A percentile compares a stretch with the other conserved stretches of the same genome.
Conservation (phyloP, 2,888 invertebrate species). For the Dolichomitus sp. region DNA sequence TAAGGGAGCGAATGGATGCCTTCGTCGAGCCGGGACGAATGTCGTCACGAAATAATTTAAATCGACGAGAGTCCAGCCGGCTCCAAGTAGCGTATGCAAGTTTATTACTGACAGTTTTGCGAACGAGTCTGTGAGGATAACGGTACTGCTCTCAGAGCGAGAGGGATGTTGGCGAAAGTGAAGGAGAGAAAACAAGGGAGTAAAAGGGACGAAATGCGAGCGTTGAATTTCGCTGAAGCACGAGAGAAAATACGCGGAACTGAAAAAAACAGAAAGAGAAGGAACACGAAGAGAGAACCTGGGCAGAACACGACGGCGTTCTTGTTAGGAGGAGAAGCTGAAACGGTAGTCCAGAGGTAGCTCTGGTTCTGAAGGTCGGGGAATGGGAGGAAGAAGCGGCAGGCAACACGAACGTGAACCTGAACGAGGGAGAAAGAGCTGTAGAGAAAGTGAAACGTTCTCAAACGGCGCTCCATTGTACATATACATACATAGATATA, state of each 20-base stretch:
- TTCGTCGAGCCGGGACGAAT: conserved; percentile 38
- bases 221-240: conserved; percentile 20
- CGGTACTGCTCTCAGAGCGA: conserved; percentile 4
- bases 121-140: conserved; percentile 49
- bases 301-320: conserved; percentile 23
- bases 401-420: conserved; percentile 51
- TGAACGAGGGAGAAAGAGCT: conserved; percentile 53
- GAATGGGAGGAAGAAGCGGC: conserved; percentile 46
- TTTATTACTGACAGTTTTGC: conserved; percentile 60
- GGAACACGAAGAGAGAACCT: conserved; percentile 22
- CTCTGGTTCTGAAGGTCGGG: conserved; percentile 15
- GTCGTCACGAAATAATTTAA: conserved; percentile 60
- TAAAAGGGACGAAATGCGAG: conserved; percentile 19
- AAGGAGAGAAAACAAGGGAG: conserved; percentile 27
- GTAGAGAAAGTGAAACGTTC: conserved; percentile 58
- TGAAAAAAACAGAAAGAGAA: conserved; percentile 33
- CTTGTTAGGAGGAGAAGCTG: conserved; percentile 36
- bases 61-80: conserved; percentile 46
- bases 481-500: conserved; percentile 26
- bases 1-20: conserved; percentile 6
- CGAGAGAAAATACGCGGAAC: conserved; percentile 38
- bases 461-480: conserved; percentile 38
- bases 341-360: conserved; percentile 57
- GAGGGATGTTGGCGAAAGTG: conserved; percentile 35
- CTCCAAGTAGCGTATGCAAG: conserved; percentile 37